phyloP scores from a whole-genome alignment of 1,140 invertebrate genomes.

The Drosophila kurseongensis region DNA sequence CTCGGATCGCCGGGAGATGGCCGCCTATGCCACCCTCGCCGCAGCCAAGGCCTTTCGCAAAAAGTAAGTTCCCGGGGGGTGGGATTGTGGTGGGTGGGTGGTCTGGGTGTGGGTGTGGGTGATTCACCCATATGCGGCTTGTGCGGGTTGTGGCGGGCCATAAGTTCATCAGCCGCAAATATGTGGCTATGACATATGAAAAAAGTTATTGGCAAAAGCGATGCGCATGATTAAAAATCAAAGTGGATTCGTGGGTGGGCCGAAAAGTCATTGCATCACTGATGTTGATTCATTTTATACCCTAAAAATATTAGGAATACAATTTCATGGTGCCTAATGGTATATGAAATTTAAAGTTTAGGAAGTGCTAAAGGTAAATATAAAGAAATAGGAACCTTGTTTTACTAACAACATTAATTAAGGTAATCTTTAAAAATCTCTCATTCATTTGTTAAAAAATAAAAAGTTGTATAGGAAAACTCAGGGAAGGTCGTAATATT shows the following conservation, averaged over 20 bases:
- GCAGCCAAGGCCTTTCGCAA: constrained; percentile 82
- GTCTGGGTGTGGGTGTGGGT: neutral
- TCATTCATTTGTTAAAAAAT: too few relatives aligned
- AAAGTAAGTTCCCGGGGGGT: constrained; percentile 69
- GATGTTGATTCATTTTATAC: neutral
- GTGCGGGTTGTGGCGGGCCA: constrained; percentile 17
- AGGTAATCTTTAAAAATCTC: too few relatives aligned
- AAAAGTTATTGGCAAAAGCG: constrained; percentile 56
- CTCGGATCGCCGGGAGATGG: constrained; percentile 68
- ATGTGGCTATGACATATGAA: constrained; percentile 49
- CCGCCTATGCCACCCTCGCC: constrained; percentile 79
- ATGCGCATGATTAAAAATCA: constrained; percentile 57
- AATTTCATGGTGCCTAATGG: too few relatives aligned
- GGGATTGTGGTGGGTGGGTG: too few relatives aligned
- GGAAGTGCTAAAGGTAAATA: too few relatives aligned
- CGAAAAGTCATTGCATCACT: neutral
- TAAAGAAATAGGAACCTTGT: too few relatives aligned
- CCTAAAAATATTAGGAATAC: too few relatives aligned
- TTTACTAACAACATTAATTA: too few relatives aligned
- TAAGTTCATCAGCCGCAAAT: constrained; percentile 43
- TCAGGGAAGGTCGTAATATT: too few relatives aligned
- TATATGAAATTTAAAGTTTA: too few relatives aligned
- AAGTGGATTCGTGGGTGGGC: constrained; percentile 31
- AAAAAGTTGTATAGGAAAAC: too few relatives aligned
- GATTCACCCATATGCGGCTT: neutral